Evolutionary conservation across 2,113 vertebrate species (phyloP).

Genomic region (Mixornis gularis): DNA sequence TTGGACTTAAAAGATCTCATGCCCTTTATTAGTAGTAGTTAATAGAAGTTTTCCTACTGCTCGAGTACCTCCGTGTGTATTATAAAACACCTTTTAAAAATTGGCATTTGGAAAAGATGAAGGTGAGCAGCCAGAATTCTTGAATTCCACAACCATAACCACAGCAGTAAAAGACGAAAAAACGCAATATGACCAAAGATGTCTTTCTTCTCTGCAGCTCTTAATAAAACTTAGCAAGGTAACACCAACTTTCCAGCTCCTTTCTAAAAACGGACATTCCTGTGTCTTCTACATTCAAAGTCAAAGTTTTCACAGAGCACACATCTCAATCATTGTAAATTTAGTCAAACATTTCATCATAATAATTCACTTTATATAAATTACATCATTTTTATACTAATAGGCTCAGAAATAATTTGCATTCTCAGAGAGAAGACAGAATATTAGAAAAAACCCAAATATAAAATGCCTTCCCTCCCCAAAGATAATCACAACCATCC

Average conservation of each 20-base stretch:
- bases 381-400: background rate
- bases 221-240: constrained; percentile 63
- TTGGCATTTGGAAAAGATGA: constrained; percentile 68
- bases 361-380: background rate
- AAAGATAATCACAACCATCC: background rate
- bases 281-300: background rate
- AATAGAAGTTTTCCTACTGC: background rate
- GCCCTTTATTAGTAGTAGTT: background rate
- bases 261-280: background rate
- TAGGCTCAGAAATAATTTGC: background rate
- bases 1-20: background rate
- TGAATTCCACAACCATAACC: constrained; percentile 65
- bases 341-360: background rate
- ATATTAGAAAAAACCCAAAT: background rate
- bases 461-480: background rate
- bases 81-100: background rate
- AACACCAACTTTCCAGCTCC: background rate
- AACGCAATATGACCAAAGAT: constrained; percentile 72
- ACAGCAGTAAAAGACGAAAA: constrained; percentile 76
- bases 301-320: background rate
- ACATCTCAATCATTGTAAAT: background rate
- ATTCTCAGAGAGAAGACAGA: background rate
- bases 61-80: background rate
- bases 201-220: constrained; percentile 72
- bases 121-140: constrained; percentile 40